phyloP scores from a whole-genome alignment of 2,113 vertebrate genomes.

The Mastomys coucha region DNA sequence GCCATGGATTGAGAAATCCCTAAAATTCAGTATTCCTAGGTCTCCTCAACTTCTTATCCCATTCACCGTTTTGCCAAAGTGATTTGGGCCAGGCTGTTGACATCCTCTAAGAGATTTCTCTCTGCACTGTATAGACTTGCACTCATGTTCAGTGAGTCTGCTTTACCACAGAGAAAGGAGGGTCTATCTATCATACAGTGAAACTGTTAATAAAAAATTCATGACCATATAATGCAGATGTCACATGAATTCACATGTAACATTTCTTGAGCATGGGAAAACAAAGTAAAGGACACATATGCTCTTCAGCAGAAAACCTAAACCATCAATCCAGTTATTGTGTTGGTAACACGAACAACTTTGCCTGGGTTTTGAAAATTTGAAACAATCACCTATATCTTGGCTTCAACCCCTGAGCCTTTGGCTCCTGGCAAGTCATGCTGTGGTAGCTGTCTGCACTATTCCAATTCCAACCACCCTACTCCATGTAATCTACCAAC shows the following conservation, averaged over 20 bases:
- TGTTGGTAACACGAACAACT: too few species aligned
- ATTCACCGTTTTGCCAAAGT: neutral
- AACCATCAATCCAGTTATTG: too few species aligned
- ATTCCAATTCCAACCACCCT: too few species aligned
- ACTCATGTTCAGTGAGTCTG: neutral
- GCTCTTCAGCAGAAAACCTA: neutral
- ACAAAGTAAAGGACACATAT: neutral
- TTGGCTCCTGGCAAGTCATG: too few species aligned
- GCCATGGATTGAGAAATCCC: neutral
- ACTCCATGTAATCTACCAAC: too few species aligned
- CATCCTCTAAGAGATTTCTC: neutral
- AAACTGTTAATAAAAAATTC: neutral
- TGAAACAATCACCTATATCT: too few species aligned
- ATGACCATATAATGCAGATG: neutral
- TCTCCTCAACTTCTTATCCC: neutral
- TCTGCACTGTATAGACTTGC: neutral
- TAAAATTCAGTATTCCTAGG: neutral
- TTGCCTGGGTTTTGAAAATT: too few species aligned
- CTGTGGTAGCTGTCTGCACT: too few species aligned
- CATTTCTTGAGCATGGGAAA: neutral
- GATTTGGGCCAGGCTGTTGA: neutral
- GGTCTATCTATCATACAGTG: neutral
- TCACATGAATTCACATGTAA: neutral
- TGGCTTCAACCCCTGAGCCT: too few species aligned
- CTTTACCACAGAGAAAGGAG: neutral